These are phyloP conservation scores for Megalopta genalis DNA, from an alignment of 1,140 invertebrate species.

Conservation along the genomic window DNA sequence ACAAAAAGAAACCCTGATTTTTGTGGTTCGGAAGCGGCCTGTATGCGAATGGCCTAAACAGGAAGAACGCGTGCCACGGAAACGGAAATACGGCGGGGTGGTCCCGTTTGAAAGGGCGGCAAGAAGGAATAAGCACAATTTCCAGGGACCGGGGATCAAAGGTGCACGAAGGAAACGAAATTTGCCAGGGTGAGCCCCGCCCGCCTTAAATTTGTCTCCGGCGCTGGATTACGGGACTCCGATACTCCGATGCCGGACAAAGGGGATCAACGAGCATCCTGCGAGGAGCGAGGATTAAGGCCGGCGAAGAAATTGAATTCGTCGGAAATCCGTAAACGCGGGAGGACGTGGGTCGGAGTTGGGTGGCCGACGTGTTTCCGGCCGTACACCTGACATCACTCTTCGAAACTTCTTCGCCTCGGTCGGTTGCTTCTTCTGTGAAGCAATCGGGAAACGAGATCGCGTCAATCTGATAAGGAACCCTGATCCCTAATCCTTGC, in stretches of 20 bases:
- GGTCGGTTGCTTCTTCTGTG: not conserved
- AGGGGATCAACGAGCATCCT: constrained; percentile 35
- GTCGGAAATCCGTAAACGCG: constrained; percentile 41
- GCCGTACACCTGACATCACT: constrained; percentile 24
- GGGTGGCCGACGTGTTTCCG: constrained; percentile 39
- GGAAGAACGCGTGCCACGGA: not conserved
- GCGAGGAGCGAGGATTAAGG: constrained; percentile 34
- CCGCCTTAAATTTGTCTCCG: constrained; percentile 44
- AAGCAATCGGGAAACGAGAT: constrained; percentile 5
- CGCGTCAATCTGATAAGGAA: constrained; percentile 3
- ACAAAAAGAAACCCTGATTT: no score
- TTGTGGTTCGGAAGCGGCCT: no score
- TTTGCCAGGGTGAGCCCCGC: constrained; percentile 12
- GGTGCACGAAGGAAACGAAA: constrained; percentile 30
- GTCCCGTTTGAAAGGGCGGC: not conserved
- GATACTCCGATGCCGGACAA: constrained; percentile 39
- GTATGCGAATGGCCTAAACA: not conserved
- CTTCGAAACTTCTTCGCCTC: not conserved
- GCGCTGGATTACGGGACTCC: constrained; percentile 36
- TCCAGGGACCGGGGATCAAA: constrained; percentile 15
- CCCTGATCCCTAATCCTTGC: not conserved
- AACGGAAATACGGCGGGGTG: not conserved
- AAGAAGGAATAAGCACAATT: not conserved
- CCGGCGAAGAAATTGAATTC: constrained; percentile 58
- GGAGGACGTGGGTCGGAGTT: constrained; percentile 20